Conservation (phyloP, 2,113 vertebrate species). For the Trematocara macrostoma region DNA sequence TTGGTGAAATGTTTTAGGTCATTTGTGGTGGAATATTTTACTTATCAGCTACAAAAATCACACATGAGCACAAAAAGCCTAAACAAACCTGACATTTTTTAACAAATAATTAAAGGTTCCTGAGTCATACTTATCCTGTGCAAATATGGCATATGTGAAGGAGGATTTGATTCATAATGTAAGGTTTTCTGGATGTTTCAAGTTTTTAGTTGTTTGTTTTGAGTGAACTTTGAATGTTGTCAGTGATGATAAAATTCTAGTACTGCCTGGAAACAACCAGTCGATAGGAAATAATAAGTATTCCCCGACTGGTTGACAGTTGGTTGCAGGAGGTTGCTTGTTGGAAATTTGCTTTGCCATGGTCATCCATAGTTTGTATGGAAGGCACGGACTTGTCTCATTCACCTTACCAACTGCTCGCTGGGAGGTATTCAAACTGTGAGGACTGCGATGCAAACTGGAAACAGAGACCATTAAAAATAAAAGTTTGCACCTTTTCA, state of each 20-base stretch:
- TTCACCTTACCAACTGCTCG: not conserved
- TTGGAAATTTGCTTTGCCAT: not conserved
- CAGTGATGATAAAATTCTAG: not conserved
- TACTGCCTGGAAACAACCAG: not conserved
- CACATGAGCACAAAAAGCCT: not conserved
- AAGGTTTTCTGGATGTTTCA: slow-evolving; percentile 1
- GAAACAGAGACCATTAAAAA: not conserved
- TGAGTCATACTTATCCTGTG: not conserved
- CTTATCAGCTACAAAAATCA: not conserved
- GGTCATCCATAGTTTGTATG: not conserved
- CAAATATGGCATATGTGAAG: not conserved
- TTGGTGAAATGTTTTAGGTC: not conserved
- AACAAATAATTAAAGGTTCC: not conserved
- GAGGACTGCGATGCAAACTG: not conserved
- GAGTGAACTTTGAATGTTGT: not conserved
- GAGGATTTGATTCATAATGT: not conserved
- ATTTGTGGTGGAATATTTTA: not conserved
- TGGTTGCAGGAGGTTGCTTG: not conserved
- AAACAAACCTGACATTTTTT: not conserved
- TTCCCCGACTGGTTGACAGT: not conserved
- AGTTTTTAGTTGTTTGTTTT: slow-evolving; percentile 8
- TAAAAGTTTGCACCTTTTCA: not conserved
- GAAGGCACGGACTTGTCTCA: not conserved
- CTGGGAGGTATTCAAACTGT: not conserved
- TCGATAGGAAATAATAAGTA: not conserved